Evolutionary conservation across 35 echinoderm and acorn worm genomes (phyloP).

Genomic region (Hemicentrotus pulcherrimus): DNA sequence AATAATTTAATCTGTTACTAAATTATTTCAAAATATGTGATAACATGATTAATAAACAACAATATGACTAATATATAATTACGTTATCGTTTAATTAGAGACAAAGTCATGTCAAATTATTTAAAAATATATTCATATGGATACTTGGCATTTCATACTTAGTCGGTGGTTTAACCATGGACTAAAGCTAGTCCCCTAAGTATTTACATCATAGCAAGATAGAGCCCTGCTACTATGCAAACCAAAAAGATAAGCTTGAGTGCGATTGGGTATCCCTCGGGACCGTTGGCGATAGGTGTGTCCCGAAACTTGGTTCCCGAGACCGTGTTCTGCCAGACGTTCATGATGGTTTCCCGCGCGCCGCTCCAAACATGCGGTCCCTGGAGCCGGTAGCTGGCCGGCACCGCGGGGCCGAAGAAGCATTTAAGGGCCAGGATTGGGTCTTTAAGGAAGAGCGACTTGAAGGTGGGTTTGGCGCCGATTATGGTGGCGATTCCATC

Average conservation of each 20-base stretch:
- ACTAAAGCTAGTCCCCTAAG: too few relatives aligned
- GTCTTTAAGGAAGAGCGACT: slow-evolving; percentile 60
- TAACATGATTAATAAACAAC: too few relatives aligned
- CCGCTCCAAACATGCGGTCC: slow-evolving; percentile 70
- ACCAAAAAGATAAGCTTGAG: slow-evolving; percentile 15
- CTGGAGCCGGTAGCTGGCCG: slow-evolving; percentile 57
- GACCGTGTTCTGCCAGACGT: slow-evolving; percentile 62
- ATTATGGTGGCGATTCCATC: slow-evolving; percentile 62
- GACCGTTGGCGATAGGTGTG: slow-evolving; percentile 19
- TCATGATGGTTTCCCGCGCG: slow-evolving; percentile 62
- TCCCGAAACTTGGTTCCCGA: slow-evolving; percentile 42
- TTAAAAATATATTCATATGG: too few relatives aligned
- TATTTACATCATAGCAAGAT: background rate
- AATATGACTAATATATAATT: too few relatives aligned
- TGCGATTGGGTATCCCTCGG: slow-evolving; percentile 19
- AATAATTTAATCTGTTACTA: too few relatives aligned
- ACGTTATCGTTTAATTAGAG: too few relatives aligned
- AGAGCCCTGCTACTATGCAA: slow-evolving; percentile 9
- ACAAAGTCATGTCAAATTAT: too few relatives aligned
- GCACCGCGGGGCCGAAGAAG: slow-evolving; percentile 71
- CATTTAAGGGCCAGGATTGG: slow-evolving; percentile 60
- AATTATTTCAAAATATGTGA: too few relatives aligned
- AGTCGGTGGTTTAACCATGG: too few relatives aligned
- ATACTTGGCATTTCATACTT: too few relatives aligned
- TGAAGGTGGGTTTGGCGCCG: slow-evolving; percentile 64